Conservation (phyloP, 1,140 invertebrate genomes). For the Berghia stephanieae region DNA sequence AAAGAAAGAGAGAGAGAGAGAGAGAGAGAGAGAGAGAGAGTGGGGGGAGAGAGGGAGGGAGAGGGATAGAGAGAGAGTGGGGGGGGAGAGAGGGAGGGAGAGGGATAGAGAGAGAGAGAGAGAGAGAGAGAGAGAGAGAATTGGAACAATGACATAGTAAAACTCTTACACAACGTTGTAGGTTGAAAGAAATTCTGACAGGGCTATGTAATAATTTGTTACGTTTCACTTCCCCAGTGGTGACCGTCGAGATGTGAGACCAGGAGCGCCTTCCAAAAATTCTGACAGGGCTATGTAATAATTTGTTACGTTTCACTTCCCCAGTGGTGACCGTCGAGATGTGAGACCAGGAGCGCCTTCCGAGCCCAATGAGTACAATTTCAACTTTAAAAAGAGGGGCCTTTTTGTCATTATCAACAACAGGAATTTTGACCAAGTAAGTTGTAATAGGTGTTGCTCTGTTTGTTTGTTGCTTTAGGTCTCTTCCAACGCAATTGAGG, state of each 20-base stretch:
- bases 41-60: neutral
- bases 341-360: slow-evolving; percentile 58
- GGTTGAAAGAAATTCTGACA: neutral
- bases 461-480: no score
- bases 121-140: neutral
- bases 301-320: slow-evolving; percentile 30
- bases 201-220: neutral
- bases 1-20: neutral
- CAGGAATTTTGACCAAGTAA: slow-evolving; percentile 72
- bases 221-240: slow-evolving; percentile 47
- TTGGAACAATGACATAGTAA: neutral
- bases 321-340: slow-evolving; percentile 52
- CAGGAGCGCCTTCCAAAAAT: slow-evolving; percentile 51
- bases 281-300: neutral
- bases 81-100: slow-evolving; percentile 2
- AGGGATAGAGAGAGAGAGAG: neutral
- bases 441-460: no score
- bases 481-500: no score
- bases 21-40: slow-evolving; percentile 5
- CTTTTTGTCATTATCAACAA: slow-evolving; percentile 91
- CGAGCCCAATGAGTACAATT: slow-evolving; percentile 68
- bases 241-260: slow-evolving; percentile 50
- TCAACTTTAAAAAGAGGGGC: slow-evolving; percentile 84
- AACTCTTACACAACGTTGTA: neutral
- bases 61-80: neutral